Percentiles rank a stretch among this genome's conserved stretches.
Conservation (phyloP, 1,140 invertebrate species). For the Drosophila mojavensis region DNA sequence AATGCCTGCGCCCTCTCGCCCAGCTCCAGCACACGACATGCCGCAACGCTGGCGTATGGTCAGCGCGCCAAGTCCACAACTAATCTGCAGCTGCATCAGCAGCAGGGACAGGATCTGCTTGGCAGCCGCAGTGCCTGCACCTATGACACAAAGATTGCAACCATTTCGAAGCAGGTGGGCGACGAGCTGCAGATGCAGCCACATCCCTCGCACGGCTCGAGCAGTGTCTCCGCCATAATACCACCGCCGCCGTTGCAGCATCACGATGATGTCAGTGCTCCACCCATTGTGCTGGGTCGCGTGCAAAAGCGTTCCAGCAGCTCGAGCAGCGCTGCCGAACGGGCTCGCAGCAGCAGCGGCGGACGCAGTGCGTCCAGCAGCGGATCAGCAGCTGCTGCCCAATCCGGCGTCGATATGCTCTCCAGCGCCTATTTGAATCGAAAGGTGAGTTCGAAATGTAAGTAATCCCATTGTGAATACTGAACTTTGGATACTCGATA, state of each 20-base stretch:
- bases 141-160: slow-evolving; percentile 77
- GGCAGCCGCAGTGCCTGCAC: slow-evolving; percentile 47
- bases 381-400: slow-evolving; percentile 21
- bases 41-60: slow-evolving; percentile 53
- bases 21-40: slow-evolving; percentile 37
- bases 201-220: slow-evolving; percentile 37
- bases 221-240: slow-evolving; percentile 58
- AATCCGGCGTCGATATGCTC: slow-evolving; percentile 57
- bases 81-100: slow-evolving; percentile 56
- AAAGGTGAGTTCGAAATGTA: slow-evolving; percentile 83
- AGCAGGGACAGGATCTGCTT: slow-evolving; percentile 47
- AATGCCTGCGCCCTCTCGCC: slow-evolving; percentile 57
- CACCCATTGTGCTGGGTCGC: slow-evolving; percentile 72
- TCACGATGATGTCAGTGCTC: slow-evolving; percentile 69
- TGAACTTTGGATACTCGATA: slow-evolving; percentile 18
- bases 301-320: slow-evolving; percentile 70
- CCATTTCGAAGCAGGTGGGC: slow-evolving; percentile 81
- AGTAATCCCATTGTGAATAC: slow-evolving; percentile 70
- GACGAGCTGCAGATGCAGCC: slow-evolving; percentile 61
- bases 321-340: slow-evolving; percentile 47
- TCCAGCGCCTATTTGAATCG: slow-evolving; percentile 78
- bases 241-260: slow-evolving; percentile 66
- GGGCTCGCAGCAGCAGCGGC: slow-evolving; percentile 25
- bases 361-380: slow-evolving; percentile 29
- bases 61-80: slow-evolving; percentile 71